Percentiles rank a stretch among this genome's conserved stretches.
Conservation (phyloP, 2,113 vertebrate species). For the Microtus pennsylvanicus region DNA sequence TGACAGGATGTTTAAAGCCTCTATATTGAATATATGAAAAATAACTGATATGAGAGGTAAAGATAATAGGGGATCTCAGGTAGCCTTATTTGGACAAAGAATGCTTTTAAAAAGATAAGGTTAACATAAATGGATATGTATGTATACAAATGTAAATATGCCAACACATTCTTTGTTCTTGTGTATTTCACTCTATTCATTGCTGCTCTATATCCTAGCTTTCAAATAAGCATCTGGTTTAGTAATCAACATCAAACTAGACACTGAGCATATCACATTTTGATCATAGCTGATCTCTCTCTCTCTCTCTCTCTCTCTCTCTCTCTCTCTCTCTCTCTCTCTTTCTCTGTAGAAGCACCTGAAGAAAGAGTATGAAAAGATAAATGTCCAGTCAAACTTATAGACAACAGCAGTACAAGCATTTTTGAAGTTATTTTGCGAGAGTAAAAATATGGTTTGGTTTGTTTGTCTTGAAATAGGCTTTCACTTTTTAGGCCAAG, state of each 20-base stretch:
- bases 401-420: neutral
- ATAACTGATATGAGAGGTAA: neutral
- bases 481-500: neutral
- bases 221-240: neutral
- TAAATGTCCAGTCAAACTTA: conserved; percentile 21
- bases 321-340: neutral
- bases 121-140: neutral
- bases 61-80: neutral
- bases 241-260: neutral
- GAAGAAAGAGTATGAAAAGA: neutral
- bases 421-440: neutral
- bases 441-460: neutral
- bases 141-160: neutral
- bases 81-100: neutral
- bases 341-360: neutral
- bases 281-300: neutral
- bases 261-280: neutral
- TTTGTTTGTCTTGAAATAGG: neutral
- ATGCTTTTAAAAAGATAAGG: neutral
- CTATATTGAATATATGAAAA: neutral
- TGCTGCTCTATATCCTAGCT: neutral
- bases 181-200: neutral
- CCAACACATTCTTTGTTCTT: neutral
- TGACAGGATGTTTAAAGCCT: neutral
- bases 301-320: neutral